phyloP scores from a whole-genome alignment of 1,140 invertebrate species.

The Drosophila bifasciata region DNA sequence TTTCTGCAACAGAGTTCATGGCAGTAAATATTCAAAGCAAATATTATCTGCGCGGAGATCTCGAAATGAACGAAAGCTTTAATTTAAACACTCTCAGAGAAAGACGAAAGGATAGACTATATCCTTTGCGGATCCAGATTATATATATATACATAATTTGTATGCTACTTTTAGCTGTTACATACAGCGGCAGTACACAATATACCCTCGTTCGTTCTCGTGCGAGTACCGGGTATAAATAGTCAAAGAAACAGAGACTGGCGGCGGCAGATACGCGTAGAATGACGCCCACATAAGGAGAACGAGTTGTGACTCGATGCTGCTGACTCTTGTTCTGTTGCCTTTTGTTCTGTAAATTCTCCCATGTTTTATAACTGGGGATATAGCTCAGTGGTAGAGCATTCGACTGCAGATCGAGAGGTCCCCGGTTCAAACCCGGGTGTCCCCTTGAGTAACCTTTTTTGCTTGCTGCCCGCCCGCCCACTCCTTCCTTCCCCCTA shows the following conservation, averaged over 20 bases:
- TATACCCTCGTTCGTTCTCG: no score
- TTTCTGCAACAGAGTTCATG: no score
- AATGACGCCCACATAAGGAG: slow-evolving; percentile 21
- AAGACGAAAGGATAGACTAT: no score
- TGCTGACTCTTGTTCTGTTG: background rate
- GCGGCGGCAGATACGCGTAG: background rate
- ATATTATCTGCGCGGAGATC: no score
- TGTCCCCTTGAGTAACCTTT: slow-evolving; percentile 57
- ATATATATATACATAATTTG: no score
- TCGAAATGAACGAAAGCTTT: no score
- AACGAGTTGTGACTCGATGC: background rate
- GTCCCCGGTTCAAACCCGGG: slow-evolving; percentile 90
- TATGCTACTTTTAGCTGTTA: no score
- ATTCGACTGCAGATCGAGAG: slow-evolving; percentile 97
- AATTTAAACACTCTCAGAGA: background rate
- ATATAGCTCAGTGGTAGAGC: slow-evolving; percentile 92
- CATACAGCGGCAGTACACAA: no score
- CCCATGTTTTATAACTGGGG: slow-evolving; percentile 53
- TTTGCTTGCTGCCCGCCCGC: slow-evolving; percentile 20
- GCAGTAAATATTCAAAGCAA: no score
- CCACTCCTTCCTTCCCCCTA: background rate
- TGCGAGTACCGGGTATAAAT: slow-evolving; percentile 18
- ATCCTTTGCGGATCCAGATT: background rate
- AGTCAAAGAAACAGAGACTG: slow-evolving; percentile 8
- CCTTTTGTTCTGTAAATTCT: slow-evolving; percentile 37